These are phyloP conservation scores for Dynastes maya DNA, from an alignment of 2,888 invertebrate species.

Conservation along the genomic window DNA sequence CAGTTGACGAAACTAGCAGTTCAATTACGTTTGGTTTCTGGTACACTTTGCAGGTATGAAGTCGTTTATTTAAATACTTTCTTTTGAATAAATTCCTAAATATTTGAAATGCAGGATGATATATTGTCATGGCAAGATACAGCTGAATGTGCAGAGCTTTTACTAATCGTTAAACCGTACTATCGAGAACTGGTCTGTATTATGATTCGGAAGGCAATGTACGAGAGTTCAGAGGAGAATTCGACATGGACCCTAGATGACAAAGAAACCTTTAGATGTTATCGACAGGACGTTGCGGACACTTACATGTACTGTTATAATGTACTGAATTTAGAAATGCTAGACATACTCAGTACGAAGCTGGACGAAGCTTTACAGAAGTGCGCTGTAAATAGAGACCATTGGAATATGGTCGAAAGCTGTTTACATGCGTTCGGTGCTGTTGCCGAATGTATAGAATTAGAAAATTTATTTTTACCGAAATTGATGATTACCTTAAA, in stretches of 20 bases:
- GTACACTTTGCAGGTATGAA: slow-evolving; percentile 88
- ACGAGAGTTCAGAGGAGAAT: slow-evolving; percentile 74
- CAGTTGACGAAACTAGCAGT: slow-evolving; percentile 90
- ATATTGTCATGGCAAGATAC: slow-evolving; percentile 71
- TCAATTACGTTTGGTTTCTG: slow-evolving; percentile 91
- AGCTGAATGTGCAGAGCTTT: slow-evolving; percentile 70
- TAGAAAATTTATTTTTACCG: slow-evolving; percentile 73
- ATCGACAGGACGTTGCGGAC: slow-evolving; percentile 67
- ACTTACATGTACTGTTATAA: slow-evolving; percentile 85
- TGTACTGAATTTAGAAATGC: slow-evolving; percentile 83
- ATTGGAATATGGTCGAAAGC: slow-evolving; percentile 78
- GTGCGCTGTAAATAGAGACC: slow-evolving; percentile 50
- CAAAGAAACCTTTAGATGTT: slow-evolving; percentile 87
- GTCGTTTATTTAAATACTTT: slow-evolving; percentile 42
- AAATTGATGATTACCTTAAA: slow-evolving; percentile 76
- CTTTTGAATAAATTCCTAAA: background rate
- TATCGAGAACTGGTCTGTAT: slow-evolving; percentile 85
- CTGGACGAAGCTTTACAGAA: slow-evolving; percentile 74
- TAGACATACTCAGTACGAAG: slow-evolving; percentile 80
- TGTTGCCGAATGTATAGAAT: slow-evolving; percentile 76
- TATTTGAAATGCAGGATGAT: slow-evolving; percentile 74
- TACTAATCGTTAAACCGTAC: slow-evolving; percentile 80
- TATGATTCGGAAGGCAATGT: slow-evolving; percentile 85
- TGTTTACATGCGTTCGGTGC: slow-evolving; percentile 79
- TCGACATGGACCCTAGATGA: slow-evolving; percentile 83